Evolutionary conservation across 35 echinoderm and acorn worm genomes (phyloP), one percentile per base, ranked within the genome.

Genomic region (Ptychodera flava): DNA sequence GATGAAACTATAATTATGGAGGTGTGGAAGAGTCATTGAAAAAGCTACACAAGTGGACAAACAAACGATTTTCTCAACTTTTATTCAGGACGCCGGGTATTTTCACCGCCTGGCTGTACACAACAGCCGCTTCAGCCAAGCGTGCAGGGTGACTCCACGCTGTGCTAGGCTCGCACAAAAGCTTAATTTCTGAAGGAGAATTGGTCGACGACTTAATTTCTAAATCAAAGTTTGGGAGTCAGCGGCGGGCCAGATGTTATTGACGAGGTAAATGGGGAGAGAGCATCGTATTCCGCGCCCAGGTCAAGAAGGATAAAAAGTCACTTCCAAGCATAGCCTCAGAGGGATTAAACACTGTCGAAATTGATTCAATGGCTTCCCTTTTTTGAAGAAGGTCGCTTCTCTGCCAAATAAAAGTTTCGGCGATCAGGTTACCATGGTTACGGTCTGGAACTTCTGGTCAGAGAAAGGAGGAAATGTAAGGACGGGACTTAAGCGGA

Each of bases 51-150:
- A 64, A 64, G 45, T 64, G 45, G 45, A 64, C 6, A 64, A 22
- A 64, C 45, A 64, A 64, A 64, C 45, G 45, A 64, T 64, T 64
- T 64, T 64, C 45, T 64, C 45, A 64, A 64, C 45, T 64, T 64
- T 64, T 22, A 64, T 64, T 64, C 45, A 64, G 6, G 45, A 12
- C 6, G 45, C 22, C 22, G 45, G 45, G 45, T 22, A 6, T 64
- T 64, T 64, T 64, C 22, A 64, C 45, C 45, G 22, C 45, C 22
- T 64, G 6, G 6, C 6, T 64, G 45, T 64, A 64, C 45, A 64
- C 45, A 64, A 64, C 45, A 12, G 22, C 45, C 22, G 45, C 45
- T 64, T 22, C 45, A 64, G 45, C 45, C 45, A 64, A 12, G 45
- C 45, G 22, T 64, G 45, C 22, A 64, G 6, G 45, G 45, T 64